Evolutionary conservation across 2,888 invertebrate species (phyloP), one percentile per base, ranked within the genome.

Genomic region (Trichogramma dendrolimi): DNA sequence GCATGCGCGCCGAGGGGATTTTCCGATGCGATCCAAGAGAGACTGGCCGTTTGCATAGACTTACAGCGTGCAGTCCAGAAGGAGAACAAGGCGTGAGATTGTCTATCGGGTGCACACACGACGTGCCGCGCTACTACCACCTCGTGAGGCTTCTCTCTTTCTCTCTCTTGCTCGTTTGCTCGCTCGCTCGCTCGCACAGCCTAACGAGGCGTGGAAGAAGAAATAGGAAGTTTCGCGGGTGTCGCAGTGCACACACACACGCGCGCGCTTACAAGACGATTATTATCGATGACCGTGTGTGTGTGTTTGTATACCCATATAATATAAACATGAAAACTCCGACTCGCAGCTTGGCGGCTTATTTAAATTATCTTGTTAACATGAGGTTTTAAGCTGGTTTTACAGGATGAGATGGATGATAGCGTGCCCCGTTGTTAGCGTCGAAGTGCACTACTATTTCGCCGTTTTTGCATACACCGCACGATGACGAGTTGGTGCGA

Each of bases 111-210:
- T 27, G 65, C 38, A 14, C 51, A n/a, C 39, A 38, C 5, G n/a
- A 6, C 6, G 39, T 4, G 39, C 38, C 6, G 6, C 7, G 27
- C 51, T 38, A 39, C 6, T 39, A 72, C 85, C 84, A 70, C 83
- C 83, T 64, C 84, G 76, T 74, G 27, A 27, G 27, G 27, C 27
- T 27, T 27, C 27, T 27, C 27, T 27, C 27, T 27, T 27, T 27
- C 27, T 27, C 27, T 27, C 27, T 27, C 27, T 27, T 27, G 27
- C 27, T 27, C 27, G 27, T 27, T 27, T 84, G 85, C 55, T 81
- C 80, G 61, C 82, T 81, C 65, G 82, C 79, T 71, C 78, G 66
- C 49, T 27, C 64, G 48, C 65, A 52, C 57, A 27, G 11, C 60
- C 69, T 72, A 72, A 72, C 72, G 71, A 72, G 70, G 63, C 68